Conservation (phyloP, 1,140 invertebrate genomes). For the Calliopsis andreniformis region DNA sequence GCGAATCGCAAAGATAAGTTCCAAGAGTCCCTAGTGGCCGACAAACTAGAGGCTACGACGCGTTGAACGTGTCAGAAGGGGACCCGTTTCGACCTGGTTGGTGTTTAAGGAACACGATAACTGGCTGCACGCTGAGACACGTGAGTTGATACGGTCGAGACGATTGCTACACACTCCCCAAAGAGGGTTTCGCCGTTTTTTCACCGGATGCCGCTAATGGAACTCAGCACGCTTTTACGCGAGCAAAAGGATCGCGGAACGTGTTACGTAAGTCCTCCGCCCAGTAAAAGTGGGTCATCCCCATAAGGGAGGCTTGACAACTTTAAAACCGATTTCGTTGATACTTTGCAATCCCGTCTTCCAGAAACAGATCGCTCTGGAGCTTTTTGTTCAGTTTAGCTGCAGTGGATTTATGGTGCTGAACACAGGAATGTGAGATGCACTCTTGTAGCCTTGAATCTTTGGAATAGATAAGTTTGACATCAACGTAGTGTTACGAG, state of each 20-base stretch:
- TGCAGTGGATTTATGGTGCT: no score
- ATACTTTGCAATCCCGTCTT: conserved; percentile 13
- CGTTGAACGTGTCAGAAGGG: neutral
- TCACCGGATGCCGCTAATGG: conserved; percentile 50
- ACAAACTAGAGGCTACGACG: no score
- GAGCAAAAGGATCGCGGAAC: conserved; percentile 42
- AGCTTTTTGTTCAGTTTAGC: neutral
- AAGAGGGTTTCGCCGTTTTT: conserved; percentile 47
- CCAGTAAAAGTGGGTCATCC: conserved; percentile 63
- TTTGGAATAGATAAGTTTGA: no score
- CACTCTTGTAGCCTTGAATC: no score
- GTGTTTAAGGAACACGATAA: conserved; percentile 4
- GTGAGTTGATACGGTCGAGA: conserved; percentile 22
- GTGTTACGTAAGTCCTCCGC: conserved; percentile 47
- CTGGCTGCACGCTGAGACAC: conserved; percentile 15
- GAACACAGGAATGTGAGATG: no score
- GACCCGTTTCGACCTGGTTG: neutral
- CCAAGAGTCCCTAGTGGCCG: neutral
- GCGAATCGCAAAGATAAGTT: no score
- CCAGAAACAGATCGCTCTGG: neutral
- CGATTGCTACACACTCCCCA: conserved; percentile 28
- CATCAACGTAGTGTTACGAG: neutral
- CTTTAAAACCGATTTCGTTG: conserved; percentile 26
- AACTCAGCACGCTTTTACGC: conserved; percentile 51
- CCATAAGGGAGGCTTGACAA: conserved; percentile 37